phyloP scores from a whole-genome alignment of 1,140 invertebrate genomes.

The Drosophila sproati region DNA sequence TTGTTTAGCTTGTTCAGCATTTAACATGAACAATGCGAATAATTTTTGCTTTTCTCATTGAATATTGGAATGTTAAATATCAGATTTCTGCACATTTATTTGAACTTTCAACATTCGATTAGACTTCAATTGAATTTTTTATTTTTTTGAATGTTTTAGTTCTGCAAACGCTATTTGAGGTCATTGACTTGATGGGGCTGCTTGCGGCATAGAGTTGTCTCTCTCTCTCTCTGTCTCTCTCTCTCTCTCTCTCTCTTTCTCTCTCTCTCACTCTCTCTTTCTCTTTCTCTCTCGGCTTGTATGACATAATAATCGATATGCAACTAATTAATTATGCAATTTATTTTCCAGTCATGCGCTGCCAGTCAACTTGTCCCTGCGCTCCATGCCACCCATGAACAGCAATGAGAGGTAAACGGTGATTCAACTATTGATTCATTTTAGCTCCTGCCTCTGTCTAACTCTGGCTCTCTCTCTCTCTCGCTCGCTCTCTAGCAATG shows the following conservation, averaged over 20 bases:
- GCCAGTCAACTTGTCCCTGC: slow-evolving; percentile 77
- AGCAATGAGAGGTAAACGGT: slow-evolving; percentile 68
- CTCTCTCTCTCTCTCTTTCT: not conserved
- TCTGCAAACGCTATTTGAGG: no score
- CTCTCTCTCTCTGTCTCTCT: not conserved
- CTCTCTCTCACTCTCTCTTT: not conserved
- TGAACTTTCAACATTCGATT: no score
- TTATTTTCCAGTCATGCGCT: slow-evolving; percentile 58
- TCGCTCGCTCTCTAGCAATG: slow-evolving; percentile 39
- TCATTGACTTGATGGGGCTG: no score
- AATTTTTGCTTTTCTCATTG: no score
- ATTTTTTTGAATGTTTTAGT: no score
- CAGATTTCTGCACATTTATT: no score
- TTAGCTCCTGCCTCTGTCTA: not conserved
- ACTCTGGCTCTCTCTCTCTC: not conserved
- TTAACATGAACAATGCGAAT: no score
- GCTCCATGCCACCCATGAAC: slow-evolving; percentile 69
- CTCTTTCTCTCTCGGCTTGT: not conserved
- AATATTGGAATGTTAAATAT: no score
- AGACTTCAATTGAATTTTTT: no score
- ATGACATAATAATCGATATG: not conserved
- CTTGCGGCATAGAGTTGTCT: not conserved
- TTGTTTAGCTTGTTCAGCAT: no score
- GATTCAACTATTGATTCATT: no score
- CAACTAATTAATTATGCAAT: not conserved